phyloP scores from a whole-genome alignment of 2,113 vertebrate species.

The Pithys albifrons region DNA sequence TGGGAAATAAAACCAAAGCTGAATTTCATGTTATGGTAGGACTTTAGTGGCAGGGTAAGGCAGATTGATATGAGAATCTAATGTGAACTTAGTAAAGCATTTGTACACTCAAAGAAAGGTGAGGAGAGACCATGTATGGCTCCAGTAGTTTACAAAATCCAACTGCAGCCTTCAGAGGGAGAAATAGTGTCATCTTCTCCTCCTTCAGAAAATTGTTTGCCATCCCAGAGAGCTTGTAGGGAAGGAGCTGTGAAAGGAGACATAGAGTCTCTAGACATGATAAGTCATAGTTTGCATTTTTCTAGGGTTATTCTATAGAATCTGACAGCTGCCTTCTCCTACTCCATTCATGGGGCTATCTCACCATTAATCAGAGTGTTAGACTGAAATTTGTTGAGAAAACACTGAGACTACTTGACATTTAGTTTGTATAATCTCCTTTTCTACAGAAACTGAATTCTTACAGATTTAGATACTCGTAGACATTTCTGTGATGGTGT shows the following conservation, averaged over 20 bases:
- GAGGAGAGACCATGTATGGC: not conserved
- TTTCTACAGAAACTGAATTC: not conserved
- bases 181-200: not conserved
- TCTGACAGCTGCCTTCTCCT: not conserved
- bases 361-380: not conserved
- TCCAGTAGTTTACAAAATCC: not conserved
- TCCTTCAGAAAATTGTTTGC: not conserved
- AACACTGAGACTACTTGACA: not conserved
- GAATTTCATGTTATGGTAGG: not conserved
- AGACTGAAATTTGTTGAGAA: not conserved
- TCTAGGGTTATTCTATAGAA: not conserved
- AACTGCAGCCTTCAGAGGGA: not conserved
- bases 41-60: not conserved
- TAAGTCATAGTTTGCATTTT: not conserved
- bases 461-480: not conserved
- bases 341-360: not conserved
- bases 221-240: not conserved
- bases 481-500: not conserved
- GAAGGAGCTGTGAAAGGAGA: not conserved
- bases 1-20: conserved; percentile 34
- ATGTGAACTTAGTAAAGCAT: not conserved
- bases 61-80: not conserved
- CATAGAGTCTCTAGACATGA: not conserved
- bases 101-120: not conserved
- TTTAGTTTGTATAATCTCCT: not conserved